Evolutionary conservation across 2,888 invertebrate species (phyloP).

Genomic region (Harpalus rubripes): DNA sequence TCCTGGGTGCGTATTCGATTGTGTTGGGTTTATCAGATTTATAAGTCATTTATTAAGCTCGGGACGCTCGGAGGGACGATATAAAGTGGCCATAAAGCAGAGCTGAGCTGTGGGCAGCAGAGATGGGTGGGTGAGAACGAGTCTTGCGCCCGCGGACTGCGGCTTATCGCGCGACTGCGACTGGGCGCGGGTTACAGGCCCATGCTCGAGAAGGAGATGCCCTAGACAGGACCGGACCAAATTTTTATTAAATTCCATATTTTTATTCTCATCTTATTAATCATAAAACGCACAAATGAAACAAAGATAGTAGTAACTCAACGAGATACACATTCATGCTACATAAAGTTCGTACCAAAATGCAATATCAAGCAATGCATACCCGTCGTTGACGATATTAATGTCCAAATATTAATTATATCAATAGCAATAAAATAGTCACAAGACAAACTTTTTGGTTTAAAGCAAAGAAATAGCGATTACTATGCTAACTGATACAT

Average conservation of each 20-base stretch:
- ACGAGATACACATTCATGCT: too few relatives aligned
- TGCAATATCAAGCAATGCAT: too few relatives aligned
- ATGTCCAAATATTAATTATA: too few relatives aligned
- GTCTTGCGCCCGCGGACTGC: slow-evolving; percentile 38
- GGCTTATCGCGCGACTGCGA: slow-evolving; percentile 36
- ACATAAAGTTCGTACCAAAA: too few relatives aligned
- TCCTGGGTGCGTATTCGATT: slow-evolving; percentile 5
- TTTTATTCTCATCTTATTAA: too few relatives aligned
- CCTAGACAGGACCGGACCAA: slow-evolving; percentile 9
- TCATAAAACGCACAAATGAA: too few relatives aligned
- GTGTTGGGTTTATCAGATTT: slow-evolving; percentile 54
- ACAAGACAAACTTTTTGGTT: too few relatives aligned
- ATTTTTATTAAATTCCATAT: neutral
- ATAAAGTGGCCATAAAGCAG: slow-evolving; percentile 62
- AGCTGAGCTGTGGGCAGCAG: slow-evolving; percentile 29
- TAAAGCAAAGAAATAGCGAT: too few relatives aligned
- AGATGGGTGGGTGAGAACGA: slow-evolving; percentile 44
- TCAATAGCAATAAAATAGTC: too few relatives aligned
- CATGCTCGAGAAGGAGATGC: neutral
- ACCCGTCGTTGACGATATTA: too few relatives aligned
- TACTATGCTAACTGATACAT: too few relatives aligned
- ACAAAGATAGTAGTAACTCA: too few relatives aligned
- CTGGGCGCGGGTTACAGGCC: slow-evolving; percentile 11
- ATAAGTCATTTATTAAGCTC: slow-evolving; percentile 56
- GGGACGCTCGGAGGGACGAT: slow-evolving; percentile 26